Evolutionary conservation across 2,888 invertebrate species (phyloP), one percentile per base, ranked within the genome.

Genomic region (Drosophila setosimentum): DNA sequence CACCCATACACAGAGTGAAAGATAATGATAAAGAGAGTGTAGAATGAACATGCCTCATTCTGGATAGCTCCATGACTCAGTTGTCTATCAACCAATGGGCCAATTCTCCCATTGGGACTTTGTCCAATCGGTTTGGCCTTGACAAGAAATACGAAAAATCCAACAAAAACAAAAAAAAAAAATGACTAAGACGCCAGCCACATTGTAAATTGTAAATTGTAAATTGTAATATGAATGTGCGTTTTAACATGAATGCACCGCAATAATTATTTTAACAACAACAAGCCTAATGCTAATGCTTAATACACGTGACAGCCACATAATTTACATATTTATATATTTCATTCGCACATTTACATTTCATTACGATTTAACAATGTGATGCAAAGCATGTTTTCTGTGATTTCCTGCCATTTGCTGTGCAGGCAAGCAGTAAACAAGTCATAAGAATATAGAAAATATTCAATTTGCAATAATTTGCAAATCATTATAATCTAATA

Each of bases 301-400:
- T 8, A 21, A 33, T 42, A 27, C 29, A 24, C 8, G 33, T 40
- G n/a, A 24, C 45, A 45, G 24, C 16, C 21, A 16, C 7, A 49
- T 37, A n/a, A 42, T 24, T 73, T 60, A 57, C 71, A 71, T 58
- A 51, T 60, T 61, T 59, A 63, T 60, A 70, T 58, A 51, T 60
- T 68, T 59, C 18, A 63, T 49, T 64, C 11, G 18, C 48, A 45
- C 21, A 55, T 55, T 50, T 45, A 35, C 53, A 45, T 42, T 48
- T 54, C 42, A 50, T 45, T 55, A 49, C 57, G 64, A 76, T 74
- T 74, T 65, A 30, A 30, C 64, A 61, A 51, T 50, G 37, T 18
- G 45, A 68, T 78, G 68, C 40, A n/a, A 40, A 11, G n/a, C 40
- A 40, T 45, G 21, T 45, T 21, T 21, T 45, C 13, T 21, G 21